Base-by-base conservation (phyloP, 2,888 invertebrate genomes). In the Chloroclysta siterata region DNA sequence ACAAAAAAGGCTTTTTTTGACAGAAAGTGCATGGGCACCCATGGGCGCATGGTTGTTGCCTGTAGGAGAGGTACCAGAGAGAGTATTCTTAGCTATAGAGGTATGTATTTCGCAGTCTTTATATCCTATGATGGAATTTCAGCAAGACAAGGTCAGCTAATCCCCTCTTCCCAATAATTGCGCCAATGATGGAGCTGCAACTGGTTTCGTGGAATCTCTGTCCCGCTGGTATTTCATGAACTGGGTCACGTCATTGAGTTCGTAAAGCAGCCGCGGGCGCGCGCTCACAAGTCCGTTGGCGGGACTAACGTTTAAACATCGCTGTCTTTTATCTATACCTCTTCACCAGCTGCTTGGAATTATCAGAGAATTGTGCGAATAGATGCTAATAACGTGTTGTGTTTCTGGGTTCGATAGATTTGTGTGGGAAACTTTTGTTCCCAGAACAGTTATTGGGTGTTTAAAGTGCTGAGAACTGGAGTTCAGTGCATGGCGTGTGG, bases 251-350 rank as follows among this genome's bases (percentile, higher is more conserved):
- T 47, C 59, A 68, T 69, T 58, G 47, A 63, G 69, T 66, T 71
- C 68, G 47, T 65, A 50, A 63, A 55, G 53, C 59, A 56, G 62
- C 15, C 46, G 46, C 46, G 46, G 11, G 17, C 57, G 63, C 59
- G 64, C 51, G 66, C 66, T 60, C 72, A 66, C 63, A 66, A 65
- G 63, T 65, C 69, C 70, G 72, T 72, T 73, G 65, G 64, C 58
- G 54, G 52, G 53, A 51, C 53, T 53, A 47, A 48, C 47, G 65
- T 64, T 69, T 46, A 46, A 68, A 69, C 46, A 58, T 46, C 52
- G 50, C 14, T 50, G 52, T 39, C 15, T 36, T 47, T 59, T 63
- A 55, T 22, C 50, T 57, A 44, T 8, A 47, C 47, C 22, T 14
- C n/a, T 17, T 29, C 46, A 17, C 41, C 52, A 44, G 53, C 42